Conservation (phyloP, 2,113 vertebrate genomes). For the Rhinogobius similis region DNA sequence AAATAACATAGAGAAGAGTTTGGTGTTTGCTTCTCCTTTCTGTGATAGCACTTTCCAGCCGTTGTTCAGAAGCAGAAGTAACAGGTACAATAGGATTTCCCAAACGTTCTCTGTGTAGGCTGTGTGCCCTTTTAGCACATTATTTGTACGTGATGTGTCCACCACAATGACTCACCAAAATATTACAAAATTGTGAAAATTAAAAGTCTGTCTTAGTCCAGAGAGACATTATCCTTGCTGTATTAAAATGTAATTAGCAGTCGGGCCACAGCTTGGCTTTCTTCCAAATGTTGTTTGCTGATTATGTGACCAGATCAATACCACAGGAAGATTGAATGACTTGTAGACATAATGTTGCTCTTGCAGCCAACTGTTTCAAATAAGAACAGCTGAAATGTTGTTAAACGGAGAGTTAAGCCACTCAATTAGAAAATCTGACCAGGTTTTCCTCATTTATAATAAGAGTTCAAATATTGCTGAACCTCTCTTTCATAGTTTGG, state of each 20-base stretch:
- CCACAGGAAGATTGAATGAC: neutral
- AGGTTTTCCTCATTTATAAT: no score
- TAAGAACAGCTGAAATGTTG: neutral
- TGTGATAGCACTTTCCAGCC: neutral
- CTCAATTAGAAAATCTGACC: no score
- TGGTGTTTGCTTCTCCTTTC: slow-evolving; percentile 1
- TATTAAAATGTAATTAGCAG: neutral
- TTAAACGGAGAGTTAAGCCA: no score
- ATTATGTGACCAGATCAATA: slow-evolving; percentile 5
- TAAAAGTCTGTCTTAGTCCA: neutral
- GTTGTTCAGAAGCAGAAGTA: slow-evolving; percentile 2
- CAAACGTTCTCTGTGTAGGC: neutral
- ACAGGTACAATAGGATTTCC: neutral
- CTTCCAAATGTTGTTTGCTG: neutral
- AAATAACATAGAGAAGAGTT: neutral
- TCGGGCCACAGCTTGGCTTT: neutral
- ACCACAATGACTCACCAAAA: neutral
- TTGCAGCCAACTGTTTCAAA: neutral
- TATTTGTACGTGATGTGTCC: neutral
- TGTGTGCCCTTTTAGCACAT: neutral
- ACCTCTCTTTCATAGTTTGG: no score
- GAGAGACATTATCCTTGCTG: neutral
- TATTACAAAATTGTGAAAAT: neutral
- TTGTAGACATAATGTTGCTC: neutral
- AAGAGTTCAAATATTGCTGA: no score